These are phyloP conservation scores for Drosophila willistoni DNA, from an alignment of 1,140 invertebrate genomes.

Conservation along the genomic window DNA sequence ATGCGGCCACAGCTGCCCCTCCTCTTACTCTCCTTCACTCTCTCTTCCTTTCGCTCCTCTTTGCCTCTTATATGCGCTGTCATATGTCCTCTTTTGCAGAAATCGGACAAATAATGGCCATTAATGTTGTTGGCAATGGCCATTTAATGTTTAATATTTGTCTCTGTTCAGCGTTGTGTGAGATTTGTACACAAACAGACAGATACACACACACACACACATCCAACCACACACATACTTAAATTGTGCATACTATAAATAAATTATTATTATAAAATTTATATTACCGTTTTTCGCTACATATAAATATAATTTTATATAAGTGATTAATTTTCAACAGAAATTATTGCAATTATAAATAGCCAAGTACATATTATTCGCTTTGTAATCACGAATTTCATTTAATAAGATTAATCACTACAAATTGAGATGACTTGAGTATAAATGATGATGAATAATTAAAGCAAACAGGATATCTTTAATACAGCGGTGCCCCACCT, in stretches of 20 bases:
- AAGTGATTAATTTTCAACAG: conserved; percentile 82
- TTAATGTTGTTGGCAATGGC: conserved; percentile 79
- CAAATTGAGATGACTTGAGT: not conserved
- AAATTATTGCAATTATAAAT: conserved; percentile 80
- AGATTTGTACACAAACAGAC: conserved; percentile 28
- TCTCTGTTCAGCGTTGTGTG: conserved; percentile 21
- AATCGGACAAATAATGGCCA: conserved; percentile 63
- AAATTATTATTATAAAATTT: conserved; percentile 81
- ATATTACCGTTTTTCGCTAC: conserved; percentile 77
- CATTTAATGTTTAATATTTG: conserved; percentile 80
- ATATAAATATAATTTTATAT: conserved; percentile 45
- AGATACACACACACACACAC: conserved; percentile 17
- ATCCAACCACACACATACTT: conserved; percentile 36
- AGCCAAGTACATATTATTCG: conserved; percentile 41
- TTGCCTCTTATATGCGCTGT: not conserved
- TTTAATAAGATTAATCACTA: not conserved
- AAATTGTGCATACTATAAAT: conserved; percentile 77
- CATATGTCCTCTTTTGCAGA: not conserved
- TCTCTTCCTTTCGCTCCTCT: not conserved
- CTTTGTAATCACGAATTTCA: not conserved
- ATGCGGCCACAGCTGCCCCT: conserved; percentile 63
- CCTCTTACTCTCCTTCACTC: not conserved
- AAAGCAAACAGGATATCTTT: too few species aligned
- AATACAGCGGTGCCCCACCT: too few species aligned
- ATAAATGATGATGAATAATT: not conserved